phyloP scores from a whole-genome alignment of 2,113 vertebrate species.

The Phylloscopus whistleri region DNA sequence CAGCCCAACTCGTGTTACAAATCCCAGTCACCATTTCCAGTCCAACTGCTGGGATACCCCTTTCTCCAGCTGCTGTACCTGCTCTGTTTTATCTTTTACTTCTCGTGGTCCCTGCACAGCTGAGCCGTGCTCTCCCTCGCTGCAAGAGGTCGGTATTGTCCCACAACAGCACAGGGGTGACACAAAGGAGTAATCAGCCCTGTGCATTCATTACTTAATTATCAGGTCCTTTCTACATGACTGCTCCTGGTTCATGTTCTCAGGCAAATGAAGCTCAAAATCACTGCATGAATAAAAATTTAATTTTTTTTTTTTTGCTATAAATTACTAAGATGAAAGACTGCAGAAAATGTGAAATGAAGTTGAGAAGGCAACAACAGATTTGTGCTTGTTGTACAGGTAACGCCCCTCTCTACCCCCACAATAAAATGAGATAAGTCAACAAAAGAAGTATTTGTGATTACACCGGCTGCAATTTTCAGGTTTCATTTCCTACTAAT shows the following conservation, averaged over 20 bases:
- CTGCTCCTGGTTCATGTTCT: not conserved
- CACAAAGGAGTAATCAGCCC: not conserved
- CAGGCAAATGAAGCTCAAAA: conserved; percentile 37
- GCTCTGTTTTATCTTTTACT: not conserved
- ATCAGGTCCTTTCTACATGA: not conserved
- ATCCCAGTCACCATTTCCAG: not conserved
- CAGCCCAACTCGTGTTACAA: accelerated
- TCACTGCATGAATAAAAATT: not conserved
- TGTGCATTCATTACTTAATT: conserved; percentile 11
- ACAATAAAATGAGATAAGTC: not conserved
- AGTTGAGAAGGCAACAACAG: not conserved
- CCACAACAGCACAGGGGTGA: not conserved
- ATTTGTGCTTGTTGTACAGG: not conserved
- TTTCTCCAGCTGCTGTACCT: not conserved
- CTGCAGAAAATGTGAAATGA: not conserved
- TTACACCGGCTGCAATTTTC: not conserved
- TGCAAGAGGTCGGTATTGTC: not conserved
- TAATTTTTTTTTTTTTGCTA: not conserved
- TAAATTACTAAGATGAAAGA: not conserved
- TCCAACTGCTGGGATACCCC: not conserved
- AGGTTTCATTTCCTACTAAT: not conserved
- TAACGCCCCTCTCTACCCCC: not conserved
- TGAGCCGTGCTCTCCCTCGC: not conserved
- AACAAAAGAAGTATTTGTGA: not conserved
- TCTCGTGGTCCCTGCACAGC: not conserved